Base-by-base conservation (phyloP, 2,797 vertebrate genomes). In the Melanotaenia boesemani region DNA sequence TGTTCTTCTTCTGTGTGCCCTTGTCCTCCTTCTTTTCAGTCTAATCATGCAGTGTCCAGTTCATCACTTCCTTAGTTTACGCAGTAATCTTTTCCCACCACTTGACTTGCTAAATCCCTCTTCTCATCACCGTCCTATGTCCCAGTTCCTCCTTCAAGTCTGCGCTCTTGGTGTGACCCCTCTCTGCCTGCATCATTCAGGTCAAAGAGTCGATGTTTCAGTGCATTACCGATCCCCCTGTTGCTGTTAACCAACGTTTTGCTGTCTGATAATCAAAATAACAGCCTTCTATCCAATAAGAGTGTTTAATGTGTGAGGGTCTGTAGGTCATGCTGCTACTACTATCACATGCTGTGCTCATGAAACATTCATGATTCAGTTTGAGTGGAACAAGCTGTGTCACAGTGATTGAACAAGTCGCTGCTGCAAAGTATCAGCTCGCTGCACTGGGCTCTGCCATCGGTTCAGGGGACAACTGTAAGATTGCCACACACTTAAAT, bases 351-450 rank as follows among this genome's bases (percentile, higher is more conserved):
- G 72, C 74, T 28, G 41, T 9, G 1, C 78, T 87, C 86, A 92
- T 91, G 86, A 92, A 93, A 90, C 79, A 92, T 92, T 90, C 84
- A 90, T 85, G 81, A 74, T 84, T 80, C 66, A 69, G 87, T 74
- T 75, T 68, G 77, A 83, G 71, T 37, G 71, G 73, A 82, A 87
- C 5, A 67, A 86, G 78, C 80, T 67, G 72, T 84, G 89, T 79
- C 72, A 82, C 77, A 81, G 88, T 84, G 85, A 92, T 83, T 90
- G 73, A 90, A 91, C 82, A 82, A 89, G 79, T 85, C 18, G 30
- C 77, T 63, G 67, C 80, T 61, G 70, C 82, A 82, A 88, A 83
- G 75, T 68, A 85, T 81, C 76, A 76, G 74, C 70, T 52, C 6
- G 13, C 77, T 56, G 74, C 64, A 68, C 83, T 85, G 67, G 15